phyloP scores from a whole-genome alignment of 2,113 vertebrate genomes.

The Scortum barcoo region DNA sequence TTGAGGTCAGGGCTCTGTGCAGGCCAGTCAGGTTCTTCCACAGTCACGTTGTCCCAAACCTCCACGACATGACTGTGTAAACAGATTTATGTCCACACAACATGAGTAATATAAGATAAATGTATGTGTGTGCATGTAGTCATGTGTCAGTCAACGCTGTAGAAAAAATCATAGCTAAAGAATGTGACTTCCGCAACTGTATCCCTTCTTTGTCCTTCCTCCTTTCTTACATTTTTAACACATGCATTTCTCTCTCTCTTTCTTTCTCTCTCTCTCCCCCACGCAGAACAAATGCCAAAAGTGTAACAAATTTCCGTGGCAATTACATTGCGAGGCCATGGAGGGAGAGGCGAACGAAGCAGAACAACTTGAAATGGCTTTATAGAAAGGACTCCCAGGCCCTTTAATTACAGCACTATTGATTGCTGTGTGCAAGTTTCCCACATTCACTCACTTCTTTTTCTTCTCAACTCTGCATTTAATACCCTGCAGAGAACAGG shows the following conservation, averaged over 20 bases:
- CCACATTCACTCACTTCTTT: constrained; percentile 61
- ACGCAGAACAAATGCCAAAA: constrained; percentile 74
- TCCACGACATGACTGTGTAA: no score
- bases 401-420: constrained; percentile 83
- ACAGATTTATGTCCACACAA: no score
- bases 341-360: constrained; percentile 67
- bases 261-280: constrained; percentile 18
- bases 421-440: constrained; percentile 73
- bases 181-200: constrained; percentile 38
- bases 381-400: constrained; percentile 78
- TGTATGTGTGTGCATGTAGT: constrained; percentile 19
- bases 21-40: neutral
- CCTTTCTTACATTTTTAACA: neutral
- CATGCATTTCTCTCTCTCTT: neutral
- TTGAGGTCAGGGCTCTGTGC: neutral
- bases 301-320: constrained; percentile 79
- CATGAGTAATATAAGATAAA: no score
- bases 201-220: constrained; percentile 16
- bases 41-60: neutral
- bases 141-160: constrained; percentile 33
- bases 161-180: constrained; percentile 37
- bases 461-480: constrained; percentile 64
- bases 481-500: constrained; percentile 34
- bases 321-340: constrained; percentile 68
- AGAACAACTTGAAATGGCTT: constrained; percentile 81